Evolutionary conservation across 1,140 invertebrate species (phyloP), one percentile per base, ranked within the genome.

Genomic region (Mizuhopecten yessoensis): DNA sequence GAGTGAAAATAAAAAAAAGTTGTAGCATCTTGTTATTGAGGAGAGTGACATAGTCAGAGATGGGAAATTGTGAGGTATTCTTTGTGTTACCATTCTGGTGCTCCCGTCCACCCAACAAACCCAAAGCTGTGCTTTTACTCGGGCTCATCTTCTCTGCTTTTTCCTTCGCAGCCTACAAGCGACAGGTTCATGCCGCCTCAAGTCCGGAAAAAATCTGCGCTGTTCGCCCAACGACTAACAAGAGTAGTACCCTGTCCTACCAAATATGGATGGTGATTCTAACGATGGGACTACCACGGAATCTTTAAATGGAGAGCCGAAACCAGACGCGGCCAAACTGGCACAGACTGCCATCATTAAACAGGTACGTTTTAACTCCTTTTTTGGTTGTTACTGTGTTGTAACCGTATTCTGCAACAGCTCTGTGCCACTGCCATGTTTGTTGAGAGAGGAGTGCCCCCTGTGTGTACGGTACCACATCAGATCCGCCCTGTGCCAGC

Each of bases 291-390:
- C 94, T 29, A 94, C 94, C 10, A 91, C 93, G 0, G 96, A 96
- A 88, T 92, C 93, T 49, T 94, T 96, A 34, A 96, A 96, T 89
- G 96, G 96, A 13, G 95, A 96, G 88, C 95, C 95, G 17, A 96
- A 96, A 91, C 95, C 95, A 17, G 96, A 96, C 89, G 93, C 94
- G 1, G 94, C 95, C 13, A 96, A 96, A 91, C 94, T 96, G 20
- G 96, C 96, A 36, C 96, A 96, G 90, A 94, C 94, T 2, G 96
- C 96, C 92, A 96, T 96, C 90, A 96, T 96, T 86, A 96, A 96
- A 93, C 96, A 96, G 95, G 96, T 96, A 93, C 91, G 94, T 91
- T 33, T 45, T 13, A 42, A 57, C 75, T 87, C 57, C 89, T 29
- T 57, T 75, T 90, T 86, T 42, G 36, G 87, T 34, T 49, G 87